phyloP scores from a whole-genome alignment of 2,797 vertebrate genomes.

The Oreonectes daqikongensis region DNA sequence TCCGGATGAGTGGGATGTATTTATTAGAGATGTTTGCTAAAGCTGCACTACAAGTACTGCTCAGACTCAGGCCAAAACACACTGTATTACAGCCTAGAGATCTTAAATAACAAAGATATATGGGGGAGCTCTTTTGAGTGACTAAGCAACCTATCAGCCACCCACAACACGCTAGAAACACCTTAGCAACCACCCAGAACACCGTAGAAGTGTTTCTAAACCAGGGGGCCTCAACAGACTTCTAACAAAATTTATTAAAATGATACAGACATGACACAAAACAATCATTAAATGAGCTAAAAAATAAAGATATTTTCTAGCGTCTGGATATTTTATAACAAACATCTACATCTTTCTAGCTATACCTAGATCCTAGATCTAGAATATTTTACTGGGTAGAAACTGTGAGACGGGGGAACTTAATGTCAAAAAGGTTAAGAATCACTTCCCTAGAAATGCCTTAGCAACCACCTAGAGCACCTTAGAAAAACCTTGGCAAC shows the following conservation, averaged over 20 bases:
- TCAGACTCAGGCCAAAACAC: not conserved
- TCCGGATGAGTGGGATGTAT: constrained; percentile 3
- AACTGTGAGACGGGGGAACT: too few relatives aligned
- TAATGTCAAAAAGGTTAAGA: not conserved
- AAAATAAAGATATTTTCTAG: too few relatives aligned
- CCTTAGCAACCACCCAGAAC: not conserved
- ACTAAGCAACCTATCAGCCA: not conserved
- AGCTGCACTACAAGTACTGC: not conserved
- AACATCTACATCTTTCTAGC: too few relatives aligned
- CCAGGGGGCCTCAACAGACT: too few relatives aligned
- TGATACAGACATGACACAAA: too few relatives aligned
- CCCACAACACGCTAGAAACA: not conserved
- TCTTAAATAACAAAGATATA: not conserved
- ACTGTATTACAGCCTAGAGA: not conserved
- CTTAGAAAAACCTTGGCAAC: too few relatives aligned
- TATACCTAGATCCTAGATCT: too few relatives aligned
- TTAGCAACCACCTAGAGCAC: not conserved
- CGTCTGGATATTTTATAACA: too few relatives aligned
- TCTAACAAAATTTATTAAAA: too few relatives aligned
- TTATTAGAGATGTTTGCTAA: constrained; percentile 12
- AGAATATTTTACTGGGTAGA: too few relatives aligned
- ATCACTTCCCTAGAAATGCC: too few relatives aligned
- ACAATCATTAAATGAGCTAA: too few relatives aligned
- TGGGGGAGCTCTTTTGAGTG: not conserved
- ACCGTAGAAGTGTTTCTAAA: not conserved